Conservation (phyloP, 2,888 invertebrate genomes). For the Philereme vetulata region DNA sequence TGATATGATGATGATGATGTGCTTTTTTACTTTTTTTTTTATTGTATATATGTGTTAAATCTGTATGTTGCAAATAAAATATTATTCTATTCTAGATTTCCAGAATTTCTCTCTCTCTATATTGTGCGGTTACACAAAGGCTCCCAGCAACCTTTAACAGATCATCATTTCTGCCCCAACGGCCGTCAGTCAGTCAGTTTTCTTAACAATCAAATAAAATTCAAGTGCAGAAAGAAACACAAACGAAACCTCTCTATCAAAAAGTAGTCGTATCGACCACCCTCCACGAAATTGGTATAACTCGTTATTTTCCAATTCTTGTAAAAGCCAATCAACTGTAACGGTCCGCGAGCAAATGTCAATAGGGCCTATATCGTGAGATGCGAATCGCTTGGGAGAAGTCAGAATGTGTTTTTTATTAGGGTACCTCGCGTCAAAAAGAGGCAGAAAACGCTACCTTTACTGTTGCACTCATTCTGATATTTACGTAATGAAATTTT, state of each 20-base stretch:
- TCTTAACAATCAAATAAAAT: neutral
- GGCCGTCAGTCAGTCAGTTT: neutral
- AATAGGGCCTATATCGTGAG: constrained; percentile 59
- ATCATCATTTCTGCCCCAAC: too few species aligned
- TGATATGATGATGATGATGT: too few species aligned
- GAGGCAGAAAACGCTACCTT: constrained; percentile 39
- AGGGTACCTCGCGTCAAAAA: constrained; percentile 43
- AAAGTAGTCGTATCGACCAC: constrained; percentile 10
- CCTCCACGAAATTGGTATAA: constrained; percentile 25
- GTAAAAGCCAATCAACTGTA: constrained; percentile 69
- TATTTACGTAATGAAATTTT: constrained; percentile 37
- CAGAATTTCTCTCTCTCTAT: too few species aligned
- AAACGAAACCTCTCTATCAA: constrained; percentile 9
- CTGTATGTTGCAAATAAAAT: too few species aligned
- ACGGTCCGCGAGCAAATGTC: constrained; percentile 60
- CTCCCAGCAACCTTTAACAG: too few species aligned
- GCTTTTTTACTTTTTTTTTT: too few species aligned
- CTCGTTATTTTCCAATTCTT: constrained; percentile 67
- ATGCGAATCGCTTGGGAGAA: constrained; percentile 54
- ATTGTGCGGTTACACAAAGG: too few species aligned
- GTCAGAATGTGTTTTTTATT: constrained; percentile 59
- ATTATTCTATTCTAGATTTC: too few species aligned
- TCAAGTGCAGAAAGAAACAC: neutral
- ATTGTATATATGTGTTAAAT: too few species aligned
- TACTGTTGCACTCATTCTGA: constrained; percentile 35